Base-by-base conservation (phyloP, 92 coral and sea anemone species). In the Palythoa grandis region DNA sequence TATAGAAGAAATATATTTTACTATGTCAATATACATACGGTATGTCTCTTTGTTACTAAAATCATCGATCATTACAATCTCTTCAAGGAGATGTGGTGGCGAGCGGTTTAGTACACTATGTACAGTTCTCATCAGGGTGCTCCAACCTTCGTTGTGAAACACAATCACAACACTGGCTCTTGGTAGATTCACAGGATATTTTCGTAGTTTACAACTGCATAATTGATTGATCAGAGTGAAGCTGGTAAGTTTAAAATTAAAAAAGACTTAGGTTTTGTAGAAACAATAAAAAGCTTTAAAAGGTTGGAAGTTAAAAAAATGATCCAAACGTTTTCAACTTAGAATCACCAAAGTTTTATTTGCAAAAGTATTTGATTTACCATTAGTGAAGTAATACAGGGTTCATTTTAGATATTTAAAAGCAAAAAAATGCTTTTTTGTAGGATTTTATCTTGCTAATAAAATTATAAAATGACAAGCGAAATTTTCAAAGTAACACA, bases 71-170 rank as follows among this genome's bases (percentile, higher is more conserved):
- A 96, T 91, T 38, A 96, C 99, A 67, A 96, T 91, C 66, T 96
- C 99, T 82, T 95, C 91, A 4, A 96, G 85, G 87, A 93, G 83
- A 20, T 91, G 86, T 10, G 98, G 98, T 0, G 99, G 99, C 0
- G 99, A 96, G 69, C 98, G 90, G 86, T 93, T 88, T 29, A 96
- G 72, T 11, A 92, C 96, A 70, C 98, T 95, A 61, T 96, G 98
- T 2, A 96, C 99, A 23, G 99, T 96, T 70, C 99, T 83, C 84
- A 96, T 52, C 8, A 96, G 86, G 1, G 99, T 96, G 38, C 98
- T 91, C 99, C 99, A 96, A 50, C 99, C 99, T 76, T 96, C 99
- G 74, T 96, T 96, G 72, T 96, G 99, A 88, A 96, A 96, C 43
- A 96, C 98, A 61, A 96, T 96, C 11, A 96, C 96, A 38, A 96